Evolutionary conservation across 2,113 vertebrate genomes (phyloP), one percentile per base, ranked within the genome.

Genomic region (Bubo blakistoni): DNA sequence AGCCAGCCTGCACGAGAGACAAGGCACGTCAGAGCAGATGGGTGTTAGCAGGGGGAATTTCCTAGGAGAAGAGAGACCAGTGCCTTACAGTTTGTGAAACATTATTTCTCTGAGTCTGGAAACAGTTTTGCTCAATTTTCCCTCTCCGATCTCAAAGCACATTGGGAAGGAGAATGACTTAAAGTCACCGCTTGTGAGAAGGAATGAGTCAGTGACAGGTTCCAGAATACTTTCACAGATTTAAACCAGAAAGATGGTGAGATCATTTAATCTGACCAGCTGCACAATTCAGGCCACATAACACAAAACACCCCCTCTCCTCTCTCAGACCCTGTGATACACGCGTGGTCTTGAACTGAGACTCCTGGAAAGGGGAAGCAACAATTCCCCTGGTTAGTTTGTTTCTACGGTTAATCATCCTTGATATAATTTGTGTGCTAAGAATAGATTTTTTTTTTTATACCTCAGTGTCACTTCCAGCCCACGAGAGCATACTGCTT

Each of bases 341-440:
- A 30, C 16, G 3, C 4, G 7, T 38, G 66, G 88, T 44, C 49
- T 69, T 12, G 52, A 92, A 30, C 78, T 34, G 73, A 76, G 81
- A 29, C 84, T 95, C 79, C 73, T 4, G 9, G 88, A 47, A 83
- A 66, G 79, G 77, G 89, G 81, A 94, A 97, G 74, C 70, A 70
- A n/a, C 73, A 92, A 69, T 91, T 95, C 94, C 83, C 94, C 81
- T 42, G 58, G 15, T 46, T 42, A 69, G 70, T 87, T 94, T 85
- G 65, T 85, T 94, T 69, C 92, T 79, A 46, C 4, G 27, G 38
- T 94, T 96, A 92, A 96, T 95, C 91, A 95, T 67, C 86, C 85
- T 71, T 69, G 66, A 47, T 88, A 94, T 94, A 95, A 97, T 92
- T 95, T 94, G n/a, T 80, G 21, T 34, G 81, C 94, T 92, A 96